Conservation (phyloP, 2,113 vertebrate genomes). For the Perca schrenkii region DNA sequence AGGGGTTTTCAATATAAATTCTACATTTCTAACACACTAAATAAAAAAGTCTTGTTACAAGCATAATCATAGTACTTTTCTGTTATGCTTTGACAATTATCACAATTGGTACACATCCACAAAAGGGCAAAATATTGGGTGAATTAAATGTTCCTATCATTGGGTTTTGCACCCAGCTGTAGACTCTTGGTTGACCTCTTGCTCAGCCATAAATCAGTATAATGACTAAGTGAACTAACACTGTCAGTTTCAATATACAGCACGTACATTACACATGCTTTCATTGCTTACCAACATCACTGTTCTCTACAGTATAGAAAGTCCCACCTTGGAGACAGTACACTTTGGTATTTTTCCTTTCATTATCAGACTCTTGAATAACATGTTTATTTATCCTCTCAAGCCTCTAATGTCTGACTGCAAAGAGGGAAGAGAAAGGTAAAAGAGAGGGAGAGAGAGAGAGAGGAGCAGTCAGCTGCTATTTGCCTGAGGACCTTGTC, state of each 20-base stretch:
- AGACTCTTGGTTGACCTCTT: conserved; percentile 46
- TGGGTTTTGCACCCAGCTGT: conserved; percentile 42
- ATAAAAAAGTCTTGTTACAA: conserved; percentile 87
- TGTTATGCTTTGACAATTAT: conserved; percentile 87
- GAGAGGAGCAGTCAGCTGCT: conserved; percentile 61
- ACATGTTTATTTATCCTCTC: conserved; percentile 69
- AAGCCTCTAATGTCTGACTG: conserved; percentile 50
- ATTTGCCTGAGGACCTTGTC: conserved; percentile 76
- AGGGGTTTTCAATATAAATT: conserved; percentile 92
- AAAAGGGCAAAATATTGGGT: conserved; percentile 16
- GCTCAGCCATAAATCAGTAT: conserved; percentile 45
- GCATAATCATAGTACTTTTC: conserved; percentile 85
- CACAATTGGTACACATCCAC: conserved; percentile 75
- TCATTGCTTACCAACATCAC: conserved; percentile 55
- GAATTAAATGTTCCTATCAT: conserved; percentile 27
- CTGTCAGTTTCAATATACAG: conserved; percentile 56
- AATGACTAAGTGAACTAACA: conserved; percentile 60
- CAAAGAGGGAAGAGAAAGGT: conserved; percentile 38
- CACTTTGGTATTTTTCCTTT: conserved; percentile 55
- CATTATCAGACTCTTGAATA: conserved; percentile 59
- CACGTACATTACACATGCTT: conserved; percentile 18
- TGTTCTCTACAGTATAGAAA: conserved; percentile 37
- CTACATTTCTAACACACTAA: conserved; percentile 90
- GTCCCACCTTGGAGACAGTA: conserved; percentile 45
- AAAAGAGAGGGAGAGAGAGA: conserved; percentile 36